Conservation (phyloP, 2,113 vertebrate species). For the Plestiodon gilberti region DNA sequence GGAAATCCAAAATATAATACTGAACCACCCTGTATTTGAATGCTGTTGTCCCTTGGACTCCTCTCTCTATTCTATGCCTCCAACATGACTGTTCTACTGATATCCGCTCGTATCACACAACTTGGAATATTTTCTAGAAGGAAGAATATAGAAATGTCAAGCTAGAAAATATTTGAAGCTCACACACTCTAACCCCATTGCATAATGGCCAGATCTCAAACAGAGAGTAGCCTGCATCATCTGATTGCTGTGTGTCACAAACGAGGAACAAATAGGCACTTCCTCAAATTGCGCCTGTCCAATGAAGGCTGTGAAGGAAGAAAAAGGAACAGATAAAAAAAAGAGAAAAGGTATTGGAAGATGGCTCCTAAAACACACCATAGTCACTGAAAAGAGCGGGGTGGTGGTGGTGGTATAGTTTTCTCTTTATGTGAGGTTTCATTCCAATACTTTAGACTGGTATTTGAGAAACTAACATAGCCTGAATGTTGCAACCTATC, state of each 20-base stretch:
- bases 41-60: conserved; percentile 27
- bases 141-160: background rate
- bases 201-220: background rate
- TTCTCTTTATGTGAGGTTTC: background rate
- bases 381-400: background rate
- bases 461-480: background rate
- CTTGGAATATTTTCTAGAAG: background rate
- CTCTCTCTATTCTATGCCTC: background rate
- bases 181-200: background rate
- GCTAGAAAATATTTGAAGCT: background rate
- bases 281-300: background rate
- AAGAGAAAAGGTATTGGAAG: background rate
- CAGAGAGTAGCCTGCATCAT: background rate
- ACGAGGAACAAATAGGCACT: background rate
- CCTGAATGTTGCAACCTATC: background rate
- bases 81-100: conserved; percentile 22
- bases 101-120: background rate
- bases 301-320: background rate
- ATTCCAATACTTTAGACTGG: background rate
- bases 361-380: background rate
- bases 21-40: conserved; percentile 48
- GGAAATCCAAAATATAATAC: conserved; percentile 39
- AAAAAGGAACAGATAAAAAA: background rate
- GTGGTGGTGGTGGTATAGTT: no score
- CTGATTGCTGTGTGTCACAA: background rate